Evolutionary conservation across 2,888 invertebrate species (phyloP), one percentile per base, ranked within the genome.

Genomic region (Agrilus biguttatus): DNA sequence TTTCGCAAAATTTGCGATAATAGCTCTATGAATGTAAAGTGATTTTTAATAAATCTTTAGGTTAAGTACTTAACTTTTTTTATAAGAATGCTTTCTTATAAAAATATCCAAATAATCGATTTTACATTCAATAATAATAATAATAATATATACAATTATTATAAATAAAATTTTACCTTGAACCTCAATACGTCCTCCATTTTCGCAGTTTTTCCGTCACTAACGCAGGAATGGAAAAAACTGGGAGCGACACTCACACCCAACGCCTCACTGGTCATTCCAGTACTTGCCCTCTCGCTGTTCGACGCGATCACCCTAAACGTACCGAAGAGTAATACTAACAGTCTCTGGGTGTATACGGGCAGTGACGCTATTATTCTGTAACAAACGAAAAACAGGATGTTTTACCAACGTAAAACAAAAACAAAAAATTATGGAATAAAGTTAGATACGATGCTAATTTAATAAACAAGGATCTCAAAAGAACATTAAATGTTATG

Each of bases 181-280:
- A 87, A 93, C 61, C 91, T 77, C 62, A 89, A 79, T 45, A 93
- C 90, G 69, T 93, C 93, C 71, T 92, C 91, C 86, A 93, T 89
- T 67, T 88, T 86, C 48, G 92, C 93, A 39, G 89, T 85, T 71
- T 91, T 88, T 49, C 91, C 92, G 66, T 91, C 90, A 58, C 88
- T 87, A 58, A 93, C 91, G 71, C 93, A 93, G 53, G 89, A 87
- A 69, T 92, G 92, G 72, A 95, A 93, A 68, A 95, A 90, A 55
- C 91, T 92, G 17, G 93, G 93, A 42, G 93, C 93, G 39, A 93
- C 93, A 35, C 90, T 90, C 57, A 95, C 92, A 49, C 92, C 92
- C 53, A 95, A 73, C 36, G 93, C 92, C 70, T 93, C 92, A 55
- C 91, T 88, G 54, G 88, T 88, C 93, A 93, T 93, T 54, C 90